Evolutionary conservation across 2,797 vertebrate species (phyloP), one percentile per base, ranked within the genome.

Genomic region (Rallus crepitans): DNA sequence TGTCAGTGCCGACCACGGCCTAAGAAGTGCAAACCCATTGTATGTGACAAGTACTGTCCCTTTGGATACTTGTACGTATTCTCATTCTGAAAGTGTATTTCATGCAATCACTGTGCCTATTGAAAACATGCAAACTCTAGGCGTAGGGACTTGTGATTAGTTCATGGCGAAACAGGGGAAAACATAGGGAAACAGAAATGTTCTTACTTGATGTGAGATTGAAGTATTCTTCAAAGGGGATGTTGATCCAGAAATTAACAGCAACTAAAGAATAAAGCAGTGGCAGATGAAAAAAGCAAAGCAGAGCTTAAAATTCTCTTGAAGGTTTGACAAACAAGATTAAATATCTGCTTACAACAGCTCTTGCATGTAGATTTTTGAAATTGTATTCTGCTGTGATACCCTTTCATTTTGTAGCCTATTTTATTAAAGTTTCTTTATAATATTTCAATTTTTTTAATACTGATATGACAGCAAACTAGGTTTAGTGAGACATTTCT

Each of bases 61-160:
- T 98, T 98, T 61, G 99, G 99, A 97, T 99, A 98, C 96, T 97
- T 98, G 99, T 99, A 98, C 96, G 99, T 98, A 97, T 97, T 94
- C 88, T 90, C 48, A 47, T 87, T 94, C 90, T 64, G 23, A 89
- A 88, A 76, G 50, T 6, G 20, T 86, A 6, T 71, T 57, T 83
- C 42, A 45, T 30, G 16, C 27, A 57, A 64, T 31, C 76, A 35
- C 5, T 12, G 7, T 55, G 48, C 13, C 2, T 55, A 47, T 7
- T n/a, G 87, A 66, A 47, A 40, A 23, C 9, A 17, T 2, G 9
- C 28, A 37, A 20, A 56, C 4, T 47, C 53, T 23, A 69, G 59
- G 48, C 31, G 1, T 9, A 4, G 39, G 19, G 9, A 3, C 24
- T 64, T 28, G 19, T 21, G 37, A 69, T 71, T 28, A 40, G 56